phyloP scores from a whole-genome alignment of 2,113 vertebrate species.

The Rhineura floridana region DNA sequence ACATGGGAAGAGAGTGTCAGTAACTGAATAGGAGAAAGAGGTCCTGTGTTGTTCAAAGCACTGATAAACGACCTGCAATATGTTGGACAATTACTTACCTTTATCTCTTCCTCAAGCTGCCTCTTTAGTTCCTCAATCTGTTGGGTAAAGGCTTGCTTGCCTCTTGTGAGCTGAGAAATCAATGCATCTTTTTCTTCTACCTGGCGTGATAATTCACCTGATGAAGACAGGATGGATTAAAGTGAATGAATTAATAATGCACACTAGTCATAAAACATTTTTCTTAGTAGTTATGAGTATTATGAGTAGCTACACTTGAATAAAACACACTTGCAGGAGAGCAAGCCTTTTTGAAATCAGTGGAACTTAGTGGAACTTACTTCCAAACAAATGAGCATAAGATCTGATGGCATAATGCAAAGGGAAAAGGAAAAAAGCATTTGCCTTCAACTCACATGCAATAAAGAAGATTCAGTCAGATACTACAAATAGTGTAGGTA shows the following conservation, averaged over 20 bases:
- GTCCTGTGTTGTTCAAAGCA: background rate
- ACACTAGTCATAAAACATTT: background rate
- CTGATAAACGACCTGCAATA: background rate
- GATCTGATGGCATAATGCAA: background rate
- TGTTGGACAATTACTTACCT: conserved; percentile 64
- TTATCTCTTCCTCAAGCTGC: conserved; percentile 83
- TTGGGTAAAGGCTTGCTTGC: conserved; percentile 83
- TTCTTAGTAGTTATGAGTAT: background rate
- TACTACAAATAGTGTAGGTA: background rate
- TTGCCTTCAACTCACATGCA: background rate
- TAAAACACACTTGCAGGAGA: background rate
- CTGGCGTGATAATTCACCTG: conserved; percentile 81
- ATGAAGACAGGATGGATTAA: background rate
- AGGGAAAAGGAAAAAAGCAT: background rate
- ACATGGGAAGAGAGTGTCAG: too few species aligned
- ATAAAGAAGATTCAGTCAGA: background rate
- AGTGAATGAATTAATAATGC: background rate
- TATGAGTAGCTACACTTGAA: background rate
- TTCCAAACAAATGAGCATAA: background rate
- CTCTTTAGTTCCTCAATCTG: conserved; percentile 82
- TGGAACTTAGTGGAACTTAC: background rate
- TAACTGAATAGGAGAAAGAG: background rate
- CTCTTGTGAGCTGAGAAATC: conserved; percentile 82
- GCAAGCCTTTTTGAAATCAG: background rate
- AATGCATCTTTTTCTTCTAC: conserved; percentile 81